phyloP scores from a whole-genome alignment of 2,888 invertebrate genomes.

The Camponotus fellah region DNA sequence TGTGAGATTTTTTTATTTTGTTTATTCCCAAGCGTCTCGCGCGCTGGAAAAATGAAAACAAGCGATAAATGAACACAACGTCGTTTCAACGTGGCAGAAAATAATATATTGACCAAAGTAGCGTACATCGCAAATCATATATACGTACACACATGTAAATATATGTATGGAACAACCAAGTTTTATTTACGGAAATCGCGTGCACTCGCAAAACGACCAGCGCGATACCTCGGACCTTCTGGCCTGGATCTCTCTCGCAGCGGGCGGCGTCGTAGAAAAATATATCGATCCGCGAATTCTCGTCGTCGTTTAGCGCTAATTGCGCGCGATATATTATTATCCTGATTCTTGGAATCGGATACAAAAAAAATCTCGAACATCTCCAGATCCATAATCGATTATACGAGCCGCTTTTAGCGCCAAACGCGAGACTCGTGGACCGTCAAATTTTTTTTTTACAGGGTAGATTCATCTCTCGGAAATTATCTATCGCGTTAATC shows the following conservation, averaged over 20 bases:
- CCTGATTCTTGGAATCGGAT: background rate
- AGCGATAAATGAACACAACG: constrained; percentile 63
- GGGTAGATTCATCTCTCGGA: background rate
- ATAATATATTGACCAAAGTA: constrained; percentile 70
- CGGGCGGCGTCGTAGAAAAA: constrained; percentile 6
- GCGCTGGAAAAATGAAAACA: constrained; percentile 52
- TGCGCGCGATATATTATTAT: background rate
- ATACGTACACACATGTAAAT: background rate
- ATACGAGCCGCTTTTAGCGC: background rate
- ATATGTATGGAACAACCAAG: constrained; percentile 47
- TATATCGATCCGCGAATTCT: background rate
- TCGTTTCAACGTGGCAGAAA: constrained; percentile 60
- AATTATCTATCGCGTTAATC: background rate
- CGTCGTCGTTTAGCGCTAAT: background rate
- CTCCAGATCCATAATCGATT: background rate
- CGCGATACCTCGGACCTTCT: background rate
- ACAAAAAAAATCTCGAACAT: background rate
- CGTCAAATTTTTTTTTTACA: background rate
- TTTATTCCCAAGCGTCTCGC: constrained; percentile 22
- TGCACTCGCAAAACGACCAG: constrained; percentile 69
- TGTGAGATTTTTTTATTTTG: background rate
- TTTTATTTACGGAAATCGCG: constrained; percentile 39
- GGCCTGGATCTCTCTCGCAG: background rate
- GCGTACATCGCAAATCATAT: constrained; percentile 70
- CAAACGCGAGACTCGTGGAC: background rate